phyloP scores from a whole-genome alignment of 2,797 vertebrate species.

The Anomalospiza imberbis region DNA sequence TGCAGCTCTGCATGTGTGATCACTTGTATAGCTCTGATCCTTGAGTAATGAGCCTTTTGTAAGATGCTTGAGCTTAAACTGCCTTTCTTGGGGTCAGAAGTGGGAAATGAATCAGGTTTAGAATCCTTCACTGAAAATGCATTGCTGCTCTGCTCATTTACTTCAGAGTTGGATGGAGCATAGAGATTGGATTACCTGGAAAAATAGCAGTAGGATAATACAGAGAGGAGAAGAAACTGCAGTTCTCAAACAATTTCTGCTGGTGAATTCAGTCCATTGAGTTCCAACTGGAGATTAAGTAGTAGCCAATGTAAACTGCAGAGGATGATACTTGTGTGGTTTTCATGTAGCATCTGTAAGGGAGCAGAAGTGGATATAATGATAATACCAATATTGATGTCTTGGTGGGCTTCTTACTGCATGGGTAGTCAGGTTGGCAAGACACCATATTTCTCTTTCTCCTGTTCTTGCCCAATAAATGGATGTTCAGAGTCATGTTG shows the following conservation, averaged over 20 bases:
- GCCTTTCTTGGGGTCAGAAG: not conserved
- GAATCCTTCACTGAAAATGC: not conserved
- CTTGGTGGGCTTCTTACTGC: not conserved
- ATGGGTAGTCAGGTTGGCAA: not conserved
- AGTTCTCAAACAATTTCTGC: not conserved
- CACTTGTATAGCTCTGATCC: not conserved
- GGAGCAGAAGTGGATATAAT: not conserved
- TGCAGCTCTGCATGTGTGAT: not conserved
- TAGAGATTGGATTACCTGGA: not conserved
- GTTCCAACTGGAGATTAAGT: not conserved
- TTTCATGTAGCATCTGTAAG: accelerated
- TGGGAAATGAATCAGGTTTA: not conserved
- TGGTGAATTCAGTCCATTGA: not conserved
- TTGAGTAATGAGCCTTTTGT: not conserved
- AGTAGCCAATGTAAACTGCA: not conserved
- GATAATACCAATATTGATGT: not conserved
- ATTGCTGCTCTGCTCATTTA: not conserved
- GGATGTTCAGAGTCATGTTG: not conserved
- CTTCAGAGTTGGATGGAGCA: not conserved
- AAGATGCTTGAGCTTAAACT: not conserved
- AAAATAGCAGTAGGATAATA: not conserved
- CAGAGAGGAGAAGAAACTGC: not conserved
- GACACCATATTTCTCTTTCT: not conserved
- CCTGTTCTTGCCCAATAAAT: not conserved
- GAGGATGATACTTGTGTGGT: not conserved